A percentile compares a stretch with the other conserved stretches of the same genome.
phyloP scores from a whole-genome alignment of 2,113 vertebrate species.

The Thamnophis sirtalis region DNA sequence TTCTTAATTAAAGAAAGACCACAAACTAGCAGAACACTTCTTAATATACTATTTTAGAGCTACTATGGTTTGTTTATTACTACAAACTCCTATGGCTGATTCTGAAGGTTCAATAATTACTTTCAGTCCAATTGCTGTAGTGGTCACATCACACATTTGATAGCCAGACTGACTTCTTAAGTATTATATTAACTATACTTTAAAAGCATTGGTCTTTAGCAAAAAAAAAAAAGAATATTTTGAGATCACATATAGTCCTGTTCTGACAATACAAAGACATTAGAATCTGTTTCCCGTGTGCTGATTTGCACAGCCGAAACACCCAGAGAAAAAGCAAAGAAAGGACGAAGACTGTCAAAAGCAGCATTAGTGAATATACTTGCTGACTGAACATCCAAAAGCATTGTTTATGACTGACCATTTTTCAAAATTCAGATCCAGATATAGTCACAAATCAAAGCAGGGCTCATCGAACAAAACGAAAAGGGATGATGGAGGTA shows the following conservation, averaged over 20 bases:
- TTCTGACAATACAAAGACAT: slow-evolving; percentile 75
- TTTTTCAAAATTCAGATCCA: slow-evolving; percentile 49
- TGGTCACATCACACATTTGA: slow-evolving; percentile 5
- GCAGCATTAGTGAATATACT: slow-evolving; percentile 45
- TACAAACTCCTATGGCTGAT: slow-evolving; percentile 20
- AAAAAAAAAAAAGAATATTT: neutral
- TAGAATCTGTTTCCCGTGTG: slow-evolving; percentile 80
- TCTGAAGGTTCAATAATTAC: slow-evolving; percentile 24
- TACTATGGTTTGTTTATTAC: neutral
- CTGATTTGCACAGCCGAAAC: slow-evolving; percentile 81
- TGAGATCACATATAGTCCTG: slow-evolving; percentile 44
- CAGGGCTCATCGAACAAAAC: slow-evolving; percentile 64
- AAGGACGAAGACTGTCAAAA: slow-evolving; percentile 59
- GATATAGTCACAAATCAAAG: slow-evolving; percentile 56
- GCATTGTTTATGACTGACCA: slow-evolving; percentile 54
- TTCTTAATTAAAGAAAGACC: neutral
- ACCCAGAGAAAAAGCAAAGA: slow-evolving; percentile 71
- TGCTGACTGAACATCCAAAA: slow-evolving; percentile 49
- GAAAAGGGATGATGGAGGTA: slow-evolving; percentile 54
- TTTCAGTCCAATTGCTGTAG: neutral
- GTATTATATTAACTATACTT: neutral
- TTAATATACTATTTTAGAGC: neutral
- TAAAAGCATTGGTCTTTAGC: slow-evolving; percentile 29
- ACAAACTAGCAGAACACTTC: neutral
- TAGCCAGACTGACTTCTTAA: slow-evolving; percentile 44